These are phyloP conservation scores for Ryuthela nishihirai DNA, from an alignment of 2,888 invertebrate genomes.

Conservation along the genomic window DNA sequence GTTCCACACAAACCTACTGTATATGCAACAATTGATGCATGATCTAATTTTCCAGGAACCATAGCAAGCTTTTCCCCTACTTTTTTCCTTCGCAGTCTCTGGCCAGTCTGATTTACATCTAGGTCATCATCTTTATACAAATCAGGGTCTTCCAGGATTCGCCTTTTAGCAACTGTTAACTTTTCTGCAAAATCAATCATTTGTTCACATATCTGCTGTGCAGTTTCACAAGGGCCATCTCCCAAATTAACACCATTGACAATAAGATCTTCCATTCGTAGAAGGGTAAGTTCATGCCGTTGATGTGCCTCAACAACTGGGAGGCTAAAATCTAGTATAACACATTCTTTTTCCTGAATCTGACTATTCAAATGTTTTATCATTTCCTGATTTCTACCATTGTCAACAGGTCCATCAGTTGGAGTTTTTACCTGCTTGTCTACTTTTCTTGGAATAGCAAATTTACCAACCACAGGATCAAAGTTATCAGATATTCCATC, in stretches of 20 bases:
- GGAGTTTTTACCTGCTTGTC: constrained; percentile 25
- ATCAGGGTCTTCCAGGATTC: constrained; percentile 75
- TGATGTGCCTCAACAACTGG: constrained; percentile 70
- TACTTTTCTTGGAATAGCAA: constrained; percentile 56
- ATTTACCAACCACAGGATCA: constrained; percentile 85
- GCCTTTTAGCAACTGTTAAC: constrained; percentile 75
- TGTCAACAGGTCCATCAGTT: constrained; percentile 6
- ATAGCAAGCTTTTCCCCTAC: constrained; percentile 69
- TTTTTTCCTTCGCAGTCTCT: constrained; percentile 62
- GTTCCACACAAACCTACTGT: constrained; percentile 55
- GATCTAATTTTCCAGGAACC: constrained; percentile 83
- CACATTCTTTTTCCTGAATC: constrained; percentile 14
- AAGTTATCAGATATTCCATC: constrained; percentile 88
- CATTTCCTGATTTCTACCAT: neutral
- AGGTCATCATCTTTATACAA: constrained; percentile 57
- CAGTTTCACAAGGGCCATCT: constrained; percentile 59
- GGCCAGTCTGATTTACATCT: constrained; percentile 34
- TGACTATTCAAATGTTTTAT: constrained; percentile 1
- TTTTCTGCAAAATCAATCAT: constrained; percentile 71
- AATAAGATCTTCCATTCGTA: constrained; percentile 70
- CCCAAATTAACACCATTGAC: constrained; percentile 58
- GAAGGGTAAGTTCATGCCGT: constrained; percentile 67
- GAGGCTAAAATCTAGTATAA: constrained; percentile 46
- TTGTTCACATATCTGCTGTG: constrained; percentile 65
- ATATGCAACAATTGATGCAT: constrained; percentile 78